Evolutionary conservation across 2,797 vertebrate species (phyloP), one percentile per base, ranked within the genome.

Genomic region (Macropodus opercularis): DNA sequence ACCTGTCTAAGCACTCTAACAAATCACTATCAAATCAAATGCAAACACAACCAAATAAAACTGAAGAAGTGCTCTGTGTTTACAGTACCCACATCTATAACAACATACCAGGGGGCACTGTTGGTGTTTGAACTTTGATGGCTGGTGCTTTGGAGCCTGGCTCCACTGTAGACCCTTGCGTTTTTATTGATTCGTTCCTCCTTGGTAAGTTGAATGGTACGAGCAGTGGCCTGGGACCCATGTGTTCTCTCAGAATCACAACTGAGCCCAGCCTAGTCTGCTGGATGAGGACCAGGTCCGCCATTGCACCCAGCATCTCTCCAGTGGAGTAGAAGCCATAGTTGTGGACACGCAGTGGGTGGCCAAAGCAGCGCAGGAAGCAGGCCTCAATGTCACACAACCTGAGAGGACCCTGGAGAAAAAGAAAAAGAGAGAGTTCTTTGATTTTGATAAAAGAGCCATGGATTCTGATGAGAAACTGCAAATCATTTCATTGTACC

Each of bases 251-350:
- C 22, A 97, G 87, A 3, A 6, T 74, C 50, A 98, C 40, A 67
- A 95, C 64, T 15, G 94, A 94, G 18, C 96, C 97, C 22, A 81
- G 68, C 63, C 89, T 90, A 72, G 91, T 86, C 70, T 94, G 94
- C 34, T 91, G 75, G 57, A 98, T 47, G 0, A 26, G 3, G 49
- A 98, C 41, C 43, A 94, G 51, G 77, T 97, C 95, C 0, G 85
- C 75, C 4, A 91, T 60, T 0, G 92, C 91, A 17, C 60, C 73
- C 44, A 98, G 79, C 80, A 95, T 93, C 76, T 98, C 95, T 7
- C 58, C 70, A 15, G 90, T 61, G 10, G 95, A 96, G 56, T 87
- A 90, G 77, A 97, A 98, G 31, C 96, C 96, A 0, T 94, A 95
- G 8, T 83, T 90, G 1, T 64, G 60, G 36, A 93, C 90, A 7